Percentiles rank a stretch among this genome's conserved stretches.
Evolutionary conservation across 2,113 vertebrate species (phyloP).

Genomic region (Poecilia latipinna): DNA sequence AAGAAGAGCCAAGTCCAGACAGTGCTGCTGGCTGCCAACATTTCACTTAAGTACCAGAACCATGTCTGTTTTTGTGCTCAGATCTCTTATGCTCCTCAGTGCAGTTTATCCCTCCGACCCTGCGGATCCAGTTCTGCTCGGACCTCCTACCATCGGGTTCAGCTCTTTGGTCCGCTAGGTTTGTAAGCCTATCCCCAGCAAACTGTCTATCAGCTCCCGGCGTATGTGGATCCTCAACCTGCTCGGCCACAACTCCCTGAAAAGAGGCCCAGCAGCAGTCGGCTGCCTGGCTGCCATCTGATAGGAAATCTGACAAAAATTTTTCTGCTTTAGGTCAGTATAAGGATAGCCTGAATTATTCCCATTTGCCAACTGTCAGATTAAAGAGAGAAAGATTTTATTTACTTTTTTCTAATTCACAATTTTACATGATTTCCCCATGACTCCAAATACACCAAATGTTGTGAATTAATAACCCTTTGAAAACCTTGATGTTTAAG

Average conservation of each 20-base stretch:
- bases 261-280: constrained; percentile 83
- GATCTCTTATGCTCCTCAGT: constrained; percentile 11
- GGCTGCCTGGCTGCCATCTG: constrained; percentile 51
- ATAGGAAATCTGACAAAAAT: neutral
- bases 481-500: no score
- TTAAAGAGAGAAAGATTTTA: neutral
- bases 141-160: constrained; percentile 52
- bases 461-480: no score
- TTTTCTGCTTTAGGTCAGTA: neutral
- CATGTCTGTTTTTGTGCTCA: constrained; percentile 40
- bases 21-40: neutral
- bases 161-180: constrained; percentile 65
- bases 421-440: neutral
- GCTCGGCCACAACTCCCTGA: constrained; percentile 81
- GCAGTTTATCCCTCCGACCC: constrained; percentile 7
- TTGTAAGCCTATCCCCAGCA: constrained; percentile 80
- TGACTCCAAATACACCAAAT: no score
- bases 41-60: neutral
- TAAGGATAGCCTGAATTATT: neutral
- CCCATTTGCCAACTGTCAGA: neutral
- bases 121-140: constrained; percentile 27
- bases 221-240: constrained; percentile 85
- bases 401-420: neutral
- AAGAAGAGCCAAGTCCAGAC: constrained; percentile 51
- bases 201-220: constrained; percentile 77